These are phyloP conservation scores for Hoplodrina ambigua DNA, from an alignment of 2,888 invertebrate genomes.

Conservation along the genomic window DNA sequence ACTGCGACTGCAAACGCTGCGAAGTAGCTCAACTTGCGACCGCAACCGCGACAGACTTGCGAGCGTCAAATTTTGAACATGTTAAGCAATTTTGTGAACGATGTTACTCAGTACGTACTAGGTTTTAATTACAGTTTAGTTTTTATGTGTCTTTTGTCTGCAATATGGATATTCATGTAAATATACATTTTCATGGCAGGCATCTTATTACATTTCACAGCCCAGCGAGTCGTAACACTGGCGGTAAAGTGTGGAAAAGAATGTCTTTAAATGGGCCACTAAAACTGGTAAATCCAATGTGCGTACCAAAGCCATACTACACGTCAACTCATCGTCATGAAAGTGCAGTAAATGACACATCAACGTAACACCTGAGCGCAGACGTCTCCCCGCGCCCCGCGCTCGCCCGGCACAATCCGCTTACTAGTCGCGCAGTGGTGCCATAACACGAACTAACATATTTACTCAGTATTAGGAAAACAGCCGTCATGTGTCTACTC, in stretches of 20 bases:
- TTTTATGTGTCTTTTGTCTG: not conserved
- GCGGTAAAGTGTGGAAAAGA: not conserved
- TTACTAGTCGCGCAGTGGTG: conserved; percentile 17
- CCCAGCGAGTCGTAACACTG: too few species aligned
- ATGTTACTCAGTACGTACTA: conserved; percentile 13
- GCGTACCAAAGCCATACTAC: too few species aligned
- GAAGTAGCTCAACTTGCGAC: conserved; percentile 34
- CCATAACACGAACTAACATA: not conserved
- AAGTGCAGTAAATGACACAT: conserved; percentile 17
- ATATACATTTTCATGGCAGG: not conserved
- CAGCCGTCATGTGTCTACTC: too few species aligned
- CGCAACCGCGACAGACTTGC: conserved; percentile 32
- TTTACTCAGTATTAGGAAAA: conserved; percentile 1
- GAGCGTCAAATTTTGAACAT: conserved; percentile 10
- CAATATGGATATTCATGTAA: not conserved
- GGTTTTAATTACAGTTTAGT: conserved; percentile 31
- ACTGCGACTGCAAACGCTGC: conserved; percentile 25
- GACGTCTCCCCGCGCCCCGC: not conserved
- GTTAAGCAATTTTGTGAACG: conserved; percentile 10
- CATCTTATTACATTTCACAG: not conserved
- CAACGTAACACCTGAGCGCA: not conserved
- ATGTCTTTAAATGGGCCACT: too few species aligned
- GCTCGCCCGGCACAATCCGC: conserved; percentile 26
- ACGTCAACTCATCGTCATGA: not conserved
- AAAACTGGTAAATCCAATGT: too few species aligned